Evolutionary conservation across 2,113 vertebrate species (phyloP), one percentile per base, ranked within the genome.

Genomic region (Gobio gobio): DNA sequence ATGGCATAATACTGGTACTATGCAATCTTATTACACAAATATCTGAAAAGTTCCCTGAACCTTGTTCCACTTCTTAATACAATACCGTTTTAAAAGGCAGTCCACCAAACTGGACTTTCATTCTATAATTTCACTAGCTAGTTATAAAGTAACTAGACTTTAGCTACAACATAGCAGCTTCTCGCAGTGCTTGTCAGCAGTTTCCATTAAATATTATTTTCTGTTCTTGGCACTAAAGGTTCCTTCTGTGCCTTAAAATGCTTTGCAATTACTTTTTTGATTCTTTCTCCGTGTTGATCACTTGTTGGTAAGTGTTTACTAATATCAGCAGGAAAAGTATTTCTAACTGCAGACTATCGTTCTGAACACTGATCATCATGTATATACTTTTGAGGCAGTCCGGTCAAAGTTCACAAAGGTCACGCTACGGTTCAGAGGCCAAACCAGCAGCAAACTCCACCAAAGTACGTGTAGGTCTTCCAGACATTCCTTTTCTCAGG

Each of bases 401-500:
- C n/a, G 5, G 13, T 59, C 24, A 43, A 77, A 73, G 45, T 13
- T 59, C 54, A 24, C 43, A 78, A 14, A 6, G 68, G 4, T 82
- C 47, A 59, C 47, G 43, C 93, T 83, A 93, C 75, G 33, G n/a
- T 40, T 93, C 92, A 75, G 93, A 89, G 47, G 94, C 94, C 83
- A 99, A 89, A 1, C 93, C 91, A 14, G 94, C 91, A 0, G 94
- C 92, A 85, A 99, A 96, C 90, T 99, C 98, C 0, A 98, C 94
- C 0, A 99, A 93, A 0, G 97, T 99, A 47, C 97, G 95, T 0
- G 98, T 99, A 3, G 98, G 98, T 59, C 98, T 93, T 61, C 98
- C 98, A 0, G 97, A 95, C 98, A 99, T 99, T 89, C 98, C 98
- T 82, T 98, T 99, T 4, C 95, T 91, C 56, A 99, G 94, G 76